A percentile compares a stretch with the other conserved stretches of the same genome.
Conservation (phyloP, 2,113 vertebrate species). For the Solea solea region DNA sequence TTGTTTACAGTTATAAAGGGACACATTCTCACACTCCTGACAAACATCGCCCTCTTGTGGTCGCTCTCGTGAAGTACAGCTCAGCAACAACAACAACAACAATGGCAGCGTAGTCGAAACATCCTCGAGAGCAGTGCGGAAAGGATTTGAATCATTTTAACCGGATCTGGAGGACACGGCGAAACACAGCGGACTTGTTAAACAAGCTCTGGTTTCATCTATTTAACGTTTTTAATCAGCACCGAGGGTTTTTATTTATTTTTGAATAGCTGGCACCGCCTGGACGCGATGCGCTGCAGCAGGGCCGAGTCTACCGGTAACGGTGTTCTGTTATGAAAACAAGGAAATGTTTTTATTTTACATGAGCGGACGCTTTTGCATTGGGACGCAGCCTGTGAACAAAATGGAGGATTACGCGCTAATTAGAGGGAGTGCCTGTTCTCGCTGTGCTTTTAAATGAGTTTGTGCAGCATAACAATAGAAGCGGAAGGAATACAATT, state of each 20-base stretch:
- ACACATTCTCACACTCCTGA: background rate
- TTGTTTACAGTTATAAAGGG: too few species aligned
- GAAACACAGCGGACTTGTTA: background rate
- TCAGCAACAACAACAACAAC: slow-evolving; percentile 23
- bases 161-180: background rate
- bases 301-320: background rate
- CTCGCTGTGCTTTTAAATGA: background rate
- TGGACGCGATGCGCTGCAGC: background rate
- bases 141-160: background rate
- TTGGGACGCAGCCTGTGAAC: background rate
- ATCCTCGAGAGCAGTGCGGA: background rate
- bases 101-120: background rate
- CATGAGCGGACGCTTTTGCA: background rate
- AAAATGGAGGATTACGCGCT: background rate
- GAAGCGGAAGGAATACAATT: too few species aligned
- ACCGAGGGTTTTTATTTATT: background rate
- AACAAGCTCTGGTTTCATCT: background rate
- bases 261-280: background rate
- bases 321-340: background rate
- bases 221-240: background rate
- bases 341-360: background rate
- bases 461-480: too few species aligned
- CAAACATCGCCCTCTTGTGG: slow-evolving; percentile 20
- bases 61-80: rapidly evolving
- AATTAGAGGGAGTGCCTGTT: background rate